These are phyloP conservation scores for Paramormyrops hopkinsi DNA, from an alignment of 2,797 vertebrate species.

Conservation along the genomic window DNA sequence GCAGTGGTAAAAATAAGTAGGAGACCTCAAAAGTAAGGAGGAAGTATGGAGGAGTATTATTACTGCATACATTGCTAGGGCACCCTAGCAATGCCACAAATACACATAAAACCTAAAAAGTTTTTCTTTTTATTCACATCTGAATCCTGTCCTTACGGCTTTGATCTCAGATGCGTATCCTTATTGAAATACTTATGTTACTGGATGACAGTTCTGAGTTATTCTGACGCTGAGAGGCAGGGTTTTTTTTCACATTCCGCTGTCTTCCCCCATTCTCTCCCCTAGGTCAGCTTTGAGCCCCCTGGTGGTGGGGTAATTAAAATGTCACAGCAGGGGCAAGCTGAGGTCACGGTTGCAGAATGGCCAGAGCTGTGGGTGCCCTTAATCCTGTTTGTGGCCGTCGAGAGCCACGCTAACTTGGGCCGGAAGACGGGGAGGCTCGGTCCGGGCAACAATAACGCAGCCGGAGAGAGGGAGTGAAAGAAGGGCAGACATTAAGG, in stretches of 20 bases:
- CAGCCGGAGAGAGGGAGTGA: slow-evolving; percentile 41
- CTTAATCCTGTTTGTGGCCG: slow-evolving; percentile 70
- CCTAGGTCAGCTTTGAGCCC: slow-evolving; percentile 51
- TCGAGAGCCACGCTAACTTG: slow-evolving; percentile 43
- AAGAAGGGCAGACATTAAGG: neutral
- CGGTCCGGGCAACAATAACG: slow-evolving; percentile 49
- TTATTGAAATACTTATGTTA: slow-evolving; percentile 3
- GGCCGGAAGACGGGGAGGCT: slow-evolving; percentile 51
- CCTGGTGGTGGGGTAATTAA: slow-evolving; percentile 73
- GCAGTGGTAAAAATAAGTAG: neutral
- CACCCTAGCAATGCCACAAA: neutral
- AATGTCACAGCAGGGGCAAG: slow-evolving; percentile 57
- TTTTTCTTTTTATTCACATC: neutral
- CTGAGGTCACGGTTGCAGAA: slow-evolving; percentile 53
- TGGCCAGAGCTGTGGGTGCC: slow-evolving; percentile 52
- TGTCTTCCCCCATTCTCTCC: slow-evolving; percentile 29
- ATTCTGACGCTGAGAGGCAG: slow-evolving; percentile 49
- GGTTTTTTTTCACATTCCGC: slow-evolving; percentile 33
- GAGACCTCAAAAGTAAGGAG: neutral
- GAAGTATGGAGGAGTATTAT: neutral
- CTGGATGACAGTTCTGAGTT: slow-evolving; percentile 40
- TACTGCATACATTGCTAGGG: neutral
- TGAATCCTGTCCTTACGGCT: neutral
- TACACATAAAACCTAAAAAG: neutral
- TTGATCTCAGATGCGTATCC: neutral